These are phyloP conservation scores for Epinephelus fuscoguttatus DNA, from an alignment of 2,113 vertebrate species.

Conservation along the genomic window DNA sequence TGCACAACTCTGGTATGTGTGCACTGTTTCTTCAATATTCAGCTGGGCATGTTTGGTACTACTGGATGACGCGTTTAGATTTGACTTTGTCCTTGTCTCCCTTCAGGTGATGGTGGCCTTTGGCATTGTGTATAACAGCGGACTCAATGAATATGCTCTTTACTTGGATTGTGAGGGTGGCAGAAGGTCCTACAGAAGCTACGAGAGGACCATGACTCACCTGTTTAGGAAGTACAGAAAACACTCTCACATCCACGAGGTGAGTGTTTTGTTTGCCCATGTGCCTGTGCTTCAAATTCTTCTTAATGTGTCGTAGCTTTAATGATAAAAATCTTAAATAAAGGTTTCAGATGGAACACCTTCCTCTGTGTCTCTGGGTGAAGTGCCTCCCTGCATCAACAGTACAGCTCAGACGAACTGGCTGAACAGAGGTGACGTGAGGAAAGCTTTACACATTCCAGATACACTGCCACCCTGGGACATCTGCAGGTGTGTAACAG, in stretches of 20 bases:
- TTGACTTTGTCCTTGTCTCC: not conserved
- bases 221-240: slow-evolving; percentile 79
- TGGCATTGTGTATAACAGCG: slow-evolving; percentile 76
- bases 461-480: slow-evolving; percentile 82
- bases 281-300: not conserved
- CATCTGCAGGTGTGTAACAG: slow-evolving; percentile 80
- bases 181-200: slow-evolving; percentile 47
- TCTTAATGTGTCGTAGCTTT: not conserved
- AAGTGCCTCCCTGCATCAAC: slow-evolving; percentile 83
- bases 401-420: slow-evolving; percentile 82
- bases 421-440: slow-evolving; percentile 84
- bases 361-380: slow-evolving; percentile 12
- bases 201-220: slow-evolving; percentile 76
- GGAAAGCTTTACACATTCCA: slow-evolving; percentile 84
- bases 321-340: not conserved
- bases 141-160: slow-evolving; percentile 84
- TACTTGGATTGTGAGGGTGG: slow-evolving; percentile 84
- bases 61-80: not conserved
- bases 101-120: slow-evolving; percentile 77
- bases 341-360: slow-evolving; percentile 38
- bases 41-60: not conserved
- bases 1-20: slow-evolving; percentile 70
- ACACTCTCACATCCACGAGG: slow-evolving; percentile 32
- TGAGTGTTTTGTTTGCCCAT: not conserved
- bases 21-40: not conserved